A percentile compares a stretch with the other conserved stretches of the same genome.
Conservation (phyloP, 2,113 vertebrate genomes). For the Spheniscus mendiculus region DNA sequence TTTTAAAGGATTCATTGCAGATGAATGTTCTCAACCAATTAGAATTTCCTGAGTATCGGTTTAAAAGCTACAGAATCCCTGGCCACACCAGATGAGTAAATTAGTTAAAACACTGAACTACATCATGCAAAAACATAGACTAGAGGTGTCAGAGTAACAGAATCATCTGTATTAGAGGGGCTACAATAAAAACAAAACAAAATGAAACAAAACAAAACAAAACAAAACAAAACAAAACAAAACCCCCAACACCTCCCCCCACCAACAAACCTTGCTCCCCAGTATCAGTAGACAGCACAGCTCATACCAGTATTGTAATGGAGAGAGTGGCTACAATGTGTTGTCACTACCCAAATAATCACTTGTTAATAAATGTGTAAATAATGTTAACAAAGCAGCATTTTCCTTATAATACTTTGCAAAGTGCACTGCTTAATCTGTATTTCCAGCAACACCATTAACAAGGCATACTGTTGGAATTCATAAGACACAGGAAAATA, state of each 20-base stretch:
- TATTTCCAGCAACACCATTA: background rate
- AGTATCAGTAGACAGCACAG: background rate
- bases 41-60: background rate
- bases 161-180: background rate
- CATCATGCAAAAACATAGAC: background rate
- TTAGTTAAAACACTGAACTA: background rate
- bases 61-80: background rate
- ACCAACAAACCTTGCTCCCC: background rate
- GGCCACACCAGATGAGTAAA: background rate
- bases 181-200: background rate
- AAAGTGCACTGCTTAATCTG: background rate
- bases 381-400: background rate
- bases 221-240: background rate
- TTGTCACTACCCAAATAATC: background rate
- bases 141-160: background rate
- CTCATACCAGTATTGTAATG: background rate
- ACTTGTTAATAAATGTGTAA: background rate
- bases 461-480: background rate
- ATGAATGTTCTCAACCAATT: background rate
- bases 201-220: background rate
- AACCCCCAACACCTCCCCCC: fast-evolving
- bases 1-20: background rate
- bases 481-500: background rate
- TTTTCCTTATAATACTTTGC: background rate
- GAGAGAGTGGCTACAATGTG: background rate